Base-by-base conservation (phyloP, 1,140 invertebrate genomes). In the Microplitis mediator region DNA sequence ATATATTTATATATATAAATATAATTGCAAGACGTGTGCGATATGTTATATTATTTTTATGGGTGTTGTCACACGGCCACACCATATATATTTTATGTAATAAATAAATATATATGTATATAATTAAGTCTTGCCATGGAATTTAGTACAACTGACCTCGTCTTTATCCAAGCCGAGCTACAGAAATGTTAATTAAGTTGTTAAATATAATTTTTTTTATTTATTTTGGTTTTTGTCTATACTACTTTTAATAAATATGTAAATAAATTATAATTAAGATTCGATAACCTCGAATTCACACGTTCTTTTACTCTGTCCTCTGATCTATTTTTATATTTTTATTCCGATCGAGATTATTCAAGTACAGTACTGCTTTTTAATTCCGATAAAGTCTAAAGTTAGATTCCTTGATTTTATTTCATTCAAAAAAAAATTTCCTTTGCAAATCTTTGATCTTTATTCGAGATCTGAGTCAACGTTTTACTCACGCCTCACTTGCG, bases 101-200 rank as follows among this genome's bases (percentile, higher is more conserved):
- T 1, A 54, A 54, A 54, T 14, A 54, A 54, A 54, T 14, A 54
- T 56, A 56, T 56, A 78, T 77, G 74, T 75, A 76, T 82, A 79
- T 84, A 76, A 83, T 72, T 75, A 73, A 54, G 75, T 79, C 66
- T 73, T 78, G 52, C 14, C 52, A 54, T 54, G 52, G 52, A 54
- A 54, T 73, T 79, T 80, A 69, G 78, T 75, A 76, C 69, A 85
- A 88, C 92, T 94, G 93, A 88, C 93, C 93, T 94, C 93, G 90
- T 94, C 92, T 90, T 92, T 92, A 90, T 93, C 92, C 92, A 93
- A 92, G 92, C 92, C 92, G 91, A 93, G 92, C 93, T 94, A 92
- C 89, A 90, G 89, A 90, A 91, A 85, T 14, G 83, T 85, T 82
- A 85, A 86, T 84, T 82, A 82, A 76, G 82, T 78, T 79, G 23